Base-by-base conservation (phyloP, 2,888 invertebrate species). In the Synergus umbraculus region DNA sequence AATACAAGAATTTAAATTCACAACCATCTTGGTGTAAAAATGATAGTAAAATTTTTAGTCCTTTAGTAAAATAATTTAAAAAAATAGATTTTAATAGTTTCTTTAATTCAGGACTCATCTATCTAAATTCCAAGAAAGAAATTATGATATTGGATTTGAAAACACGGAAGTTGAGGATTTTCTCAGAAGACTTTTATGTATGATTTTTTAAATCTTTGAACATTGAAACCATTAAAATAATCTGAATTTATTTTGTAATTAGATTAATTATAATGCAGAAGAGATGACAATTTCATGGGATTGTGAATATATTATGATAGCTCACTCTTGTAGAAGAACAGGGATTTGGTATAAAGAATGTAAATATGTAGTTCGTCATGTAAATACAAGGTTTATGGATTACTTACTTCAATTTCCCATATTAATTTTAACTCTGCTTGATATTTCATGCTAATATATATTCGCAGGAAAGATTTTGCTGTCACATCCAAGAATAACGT, bases 111-210 rank as follows among this genome's bases (percentile, higher is more conserved):
- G 49, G 15, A 54, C 4, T 76, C 83, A 58, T 84, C 83, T 2
- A 80, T 41, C 43, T 84, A 60, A 79, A 69, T 15, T 60, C 78
- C 2, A 65, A 77, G 22, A 80, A 82, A 78, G 79, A 63, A 58
- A 76, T 83, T 69, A 78, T 37, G 66, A 63, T 83, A 18, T 69
- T 83, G 9, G 69, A 77, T 12, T 58, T 78, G 46, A 22, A n/a
- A 73, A 44, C 12, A 46, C 44, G n/a, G 10, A 41, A 67, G 13
- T 13, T 67, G 67, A n/a, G n/a, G 13, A 67, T 67, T 22, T 29
- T 66, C 37, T 58, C 58, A 29, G 73, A 66, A 49, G 79, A 76
- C 22, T 29, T 77, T 81, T 63, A 76, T 18, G 29, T 49, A 54
- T 37, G 37, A 76, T 64, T 64, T 13, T 18, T 49, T 5, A 64